Percentiles rank a stretch among this genome's conserved stretches.
Evolutionary conservation across 2,888 invertebrate species (phyloP).

Genomic region (Synanthedon myopaeformis): DNA sequence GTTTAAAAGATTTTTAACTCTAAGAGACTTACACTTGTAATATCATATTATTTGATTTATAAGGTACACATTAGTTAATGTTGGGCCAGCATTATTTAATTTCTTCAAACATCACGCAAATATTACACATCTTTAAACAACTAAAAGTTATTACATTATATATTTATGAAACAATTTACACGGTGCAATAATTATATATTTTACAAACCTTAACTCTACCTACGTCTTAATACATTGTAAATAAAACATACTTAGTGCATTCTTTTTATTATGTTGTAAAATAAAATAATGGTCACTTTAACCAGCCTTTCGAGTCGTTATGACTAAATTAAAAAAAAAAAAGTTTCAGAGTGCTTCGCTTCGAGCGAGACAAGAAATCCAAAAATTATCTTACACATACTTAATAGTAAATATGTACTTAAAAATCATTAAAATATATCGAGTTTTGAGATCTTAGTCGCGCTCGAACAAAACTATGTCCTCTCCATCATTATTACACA

Average conservation of each 20-base stretch:
- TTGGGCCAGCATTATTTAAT: too few relatives aligned
- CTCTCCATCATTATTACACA: neutral
- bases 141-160: neutral
- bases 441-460: neutral
- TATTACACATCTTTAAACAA: too few relatives aligned
- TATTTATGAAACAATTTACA: neutral
- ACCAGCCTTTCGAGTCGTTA: constrained; percentile 54
- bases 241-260: neutral
- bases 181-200: neutral
- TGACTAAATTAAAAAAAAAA: constrained; percentile 24
- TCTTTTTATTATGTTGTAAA: constrained; percentile 17
- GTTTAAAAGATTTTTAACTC: neutral
- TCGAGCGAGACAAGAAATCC: neutral
- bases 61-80: too few relatives aligned
- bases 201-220: neutral
- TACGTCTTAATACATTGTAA: neutral
- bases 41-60: too few relatives aligned
- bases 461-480: neutral
- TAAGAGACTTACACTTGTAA: too few relatives aligned
- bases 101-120: too few relatives aligned
- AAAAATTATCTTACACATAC: neutral
- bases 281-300: constrained; percentile 57
- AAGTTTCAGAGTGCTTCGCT: neutral
- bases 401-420: neutral
- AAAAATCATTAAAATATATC: neutral